Percentiles rank a stretch among this genome's conserved stretches.
These are phyloP conservation scores for Parelbella ahira DNA, from an alignment of 2,888 invertebrate species.

Conservation along the genomic window DNA sequence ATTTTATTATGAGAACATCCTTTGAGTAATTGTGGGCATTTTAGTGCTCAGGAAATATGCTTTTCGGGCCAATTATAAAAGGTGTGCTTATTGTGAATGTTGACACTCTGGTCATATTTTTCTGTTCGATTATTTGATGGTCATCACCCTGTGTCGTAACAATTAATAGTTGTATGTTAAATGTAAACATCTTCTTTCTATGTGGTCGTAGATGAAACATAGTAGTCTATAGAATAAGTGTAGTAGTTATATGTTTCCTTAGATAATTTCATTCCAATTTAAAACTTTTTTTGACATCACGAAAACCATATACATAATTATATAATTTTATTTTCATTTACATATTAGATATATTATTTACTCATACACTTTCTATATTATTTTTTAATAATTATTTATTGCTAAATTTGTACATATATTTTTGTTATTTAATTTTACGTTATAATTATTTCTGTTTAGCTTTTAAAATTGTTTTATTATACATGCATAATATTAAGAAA, in stretches of 20 bases:
- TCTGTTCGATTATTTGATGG: constrained; percentile 3
- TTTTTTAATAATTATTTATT: constrained; percentile 75
- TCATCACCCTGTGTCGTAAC: too few species aligned
- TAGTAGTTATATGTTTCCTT: constrained; percentile 32
- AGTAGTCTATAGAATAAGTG: constrained; percentile 28
- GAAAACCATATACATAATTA: constrained; percentile 31
- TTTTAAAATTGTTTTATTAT: constrained; percentile 42
- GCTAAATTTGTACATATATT: constrained; percentile 74
- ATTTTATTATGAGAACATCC: constrained; percentile 2
- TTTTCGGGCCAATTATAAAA: too few species aligned
- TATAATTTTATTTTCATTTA: constrained; percentile 43
- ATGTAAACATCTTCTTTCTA: constrained; percentile 1
- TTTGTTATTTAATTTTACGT: constrained; percentile 80
- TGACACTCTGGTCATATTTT: neutral
- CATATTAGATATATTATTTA: constrained; percentile 46
- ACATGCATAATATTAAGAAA: constrained; percentile 32
- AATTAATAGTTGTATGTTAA: too few species aligned
- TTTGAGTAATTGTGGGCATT: constrained; percentile 2
- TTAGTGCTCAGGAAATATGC: constrained; percentile 3
- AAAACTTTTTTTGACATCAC: constrained; percentile 35
- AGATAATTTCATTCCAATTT: constrained; percentile 54
- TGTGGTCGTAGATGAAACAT: constrained; percentile 9
- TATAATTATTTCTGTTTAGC: constrained; percentile 54
- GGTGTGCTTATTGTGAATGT: constrained; percentile 1
- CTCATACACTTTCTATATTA: constrained; percentile 36